Evolutionary conservation across 2,113 vertebrate species (phyloP), one percentile per base, ranked within the genome.

Genomic region (Esox niger): DNA sequence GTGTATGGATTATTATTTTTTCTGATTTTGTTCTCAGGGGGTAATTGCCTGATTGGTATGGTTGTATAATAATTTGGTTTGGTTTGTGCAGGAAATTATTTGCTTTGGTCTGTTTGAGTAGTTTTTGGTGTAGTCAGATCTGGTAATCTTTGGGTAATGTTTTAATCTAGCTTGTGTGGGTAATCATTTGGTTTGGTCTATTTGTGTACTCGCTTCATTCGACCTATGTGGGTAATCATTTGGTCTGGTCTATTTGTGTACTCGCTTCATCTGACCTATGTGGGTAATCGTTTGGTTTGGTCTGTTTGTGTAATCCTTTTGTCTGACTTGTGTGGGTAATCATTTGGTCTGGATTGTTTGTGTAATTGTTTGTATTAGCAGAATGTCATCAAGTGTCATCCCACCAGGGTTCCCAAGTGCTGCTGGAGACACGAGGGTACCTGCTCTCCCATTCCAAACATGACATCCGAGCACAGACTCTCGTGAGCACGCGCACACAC

Each of bases 381-480:
- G 81, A 86, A 67, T 80, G 83, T 87, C 87, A 83, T 93, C 87
- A 88, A 76, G 87, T 80, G 75, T 91, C 84, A 79, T 86, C 86
- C 92, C 87, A 83, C 79, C 69, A 33, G 88, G 87, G 88, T 90
- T 86, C 81, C 88, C 57, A 31, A 86, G 74, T 79, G 57, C 74
- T 71, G 87, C 86, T 71, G 73, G 76, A 84, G 86, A 87, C 63
- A 76, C 71, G 68, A 86, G 71, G 82, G 84, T 85, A 83, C 91
- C 85, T 91, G 79, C 82, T 90, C 92, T 90, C 89, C 85, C 77
- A 56, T 56, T 79, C 76, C 81, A 63, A 56, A 66, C 82, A 66
- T 87, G 82, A 87, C 86, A 84, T 89, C 86, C 78, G 79, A 81
- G 82, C 60, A 26, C 43, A 78, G 86, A 71, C 64, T 79, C 71